Evolutionary conservation across 2,797 vertebrate species (phyloP), one percentile per base, ranked within the genome.

Genomic region (Cottoperca gobio): DNA sequence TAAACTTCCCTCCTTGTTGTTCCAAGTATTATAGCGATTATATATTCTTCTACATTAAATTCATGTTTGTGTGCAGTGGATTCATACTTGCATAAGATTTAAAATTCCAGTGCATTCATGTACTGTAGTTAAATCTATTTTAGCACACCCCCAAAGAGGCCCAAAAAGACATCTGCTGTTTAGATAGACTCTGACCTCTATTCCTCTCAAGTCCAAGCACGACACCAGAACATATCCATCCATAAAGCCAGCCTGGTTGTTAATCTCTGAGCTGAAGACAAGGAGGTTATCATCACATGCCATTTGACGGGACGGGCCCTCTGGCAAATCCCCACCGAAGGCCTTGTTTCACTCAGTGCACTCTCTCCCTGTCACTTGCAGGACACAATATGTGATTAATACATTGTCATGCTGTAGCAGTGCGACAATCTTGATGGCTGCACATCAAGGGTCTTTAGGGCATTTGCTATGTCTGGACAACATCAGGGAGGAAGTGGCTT

Each of bases 101-200:
- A 55, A 73, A 16, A 61, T 46, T 71, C 23, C 31, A 66, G 8
- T 53, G 63, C n/a, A 46, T 64, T 37, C 6, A 2, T 33, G n/a
- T 31, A 6, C 31, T 33, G 31, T 65, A 49, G 2, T 49, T 71
- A 35, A 76, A 14, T 79, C 64, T 59, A 78, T 86, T 77, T 87
- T 71, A 81, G 77, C 61, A 75, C 46, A 65, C 59, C 89, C 86
- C 90, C 89, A 72, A 76, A 77, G 85, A 87, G 88, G 73, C 80
- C 77, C 72, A 77, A 80, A 69, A 81, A 86, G 88, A 92, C 91
- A 93, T 94, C 92, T 94, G 92, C 91, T 93, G 88, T 94, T 93
- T 93, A 78, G 86, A 92, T 92, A 92, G 85, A 90, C 89, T 91
- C 77, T 93, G 85, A 92, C 88, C 94, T 86, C 76, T 65, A 54